A percentile compares a stretch with the other conserved stretches of the same genome.
These are phyloP conservation scores for Columba guinea DNA, from an alignment of 2,797 vertebrate genomes.

Conservation along the genomic window DNA sequence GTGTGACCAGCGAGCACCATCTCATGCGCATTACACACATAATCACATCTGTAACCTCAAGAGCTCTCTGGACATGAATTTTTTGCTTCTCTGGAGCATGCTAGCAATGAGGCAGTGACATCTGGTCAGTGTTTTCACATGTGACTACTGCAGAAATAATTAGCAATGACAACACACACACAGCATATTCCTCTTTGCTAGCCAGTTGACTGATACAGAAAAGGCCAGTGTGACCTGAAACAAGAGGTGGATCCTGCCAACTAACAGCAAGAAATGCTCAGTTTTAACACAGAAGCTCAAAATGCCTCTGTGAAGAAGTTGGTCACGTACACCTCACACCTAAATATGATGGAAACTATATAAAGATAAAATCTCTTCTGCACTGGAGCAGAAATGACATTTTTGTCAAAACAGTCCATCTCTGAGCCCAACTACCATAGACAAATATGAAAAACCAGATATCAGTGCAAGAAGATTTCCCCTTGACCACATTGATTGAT, in stretches of 20 bases:
- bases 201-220: neutral
- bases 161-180: neutral
- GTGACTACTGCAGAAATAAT: neutral
- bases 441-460: constrained; percentile 9
- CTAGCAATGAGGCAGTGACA: neutral
- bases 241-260: neutral
- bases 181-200: neutral
- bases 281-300: neutral
- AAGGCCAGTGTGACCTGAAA: neutral
- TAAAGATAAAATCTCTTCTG: constrained; percentile 11
- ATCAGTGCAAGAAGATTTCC: neutral
- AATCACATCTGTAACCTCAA: neutral
- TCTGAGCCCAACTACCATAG: neutral
- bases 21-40: neutral
- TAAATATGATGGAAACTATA: neutral
- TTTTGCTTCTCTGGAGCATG: neutral
- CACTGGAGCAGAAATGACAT: constrained; percentile 4
- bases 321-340: neutral
- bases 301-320: neutral
- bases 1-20: neutral
- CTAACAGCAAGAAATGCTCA: neutral
- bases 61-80: neutral
- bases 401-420: neutral
- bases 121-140: neutral
- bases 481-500: neutral